Conservation (phyloP, 2,113 vertebrate genomes). For the Nibea coibor region DNA sequence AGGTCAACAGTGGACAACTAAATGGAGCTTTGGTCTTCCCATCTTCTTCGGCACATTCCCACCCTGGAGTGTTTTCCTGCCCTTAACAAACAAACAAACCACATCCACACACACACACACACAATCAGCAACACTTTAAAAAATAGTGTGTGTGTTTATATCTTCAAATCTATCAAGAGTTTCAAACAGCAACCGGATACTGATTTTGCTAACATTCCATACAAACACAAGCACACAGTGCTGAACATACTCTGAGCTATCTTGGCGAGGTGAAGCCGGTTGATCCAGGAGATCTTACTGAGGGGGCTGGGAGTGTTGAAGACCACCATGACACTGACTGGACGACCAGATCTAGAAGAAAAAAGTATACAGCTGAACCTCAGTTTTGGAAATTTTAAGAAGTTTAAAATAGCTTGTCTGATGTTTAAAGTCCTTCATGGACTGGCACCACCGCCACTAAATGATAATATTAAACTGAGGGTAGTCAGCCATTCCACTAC, state of each 20-base stretch:
- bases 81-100: constrained; percentile 22
- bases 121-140: not conserved
- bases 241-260: constrained; percentile 43
- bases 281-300: constrained; percentile 58
- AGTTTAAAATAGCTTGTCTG: no score
- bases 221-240: not conserved
- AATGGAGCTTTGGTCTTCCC: constrained; percentile 17
- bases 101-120: not conserved
- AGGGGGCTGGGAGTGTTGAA: constrained; percentile 56
- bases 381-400: not conserved
- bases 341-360: constrained; percentile 40
- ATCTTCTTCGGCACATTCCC: constrained; percentile 57
- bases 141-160: no score
- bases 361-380: not conserved
- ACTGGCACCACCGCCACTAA: no score
- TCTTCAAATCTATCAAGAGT: no score
- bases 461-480: no score
- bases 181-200: no score
- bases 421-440: no score
- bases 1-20: constrained; percentile 46
- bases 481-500: no score
- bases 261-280: constrained; percentile 45
- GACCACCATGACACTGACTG: constrained; percentile 50
- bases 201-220: not conserved
- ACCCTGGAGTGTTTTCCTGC: constrained; percentile 51